Evolutionary conservation across 2,797 vertebrate genomes (phyloP), one percentile per base, ranked within the genome.

Genomic region (Parotocinclus haroldoi): DNA sequence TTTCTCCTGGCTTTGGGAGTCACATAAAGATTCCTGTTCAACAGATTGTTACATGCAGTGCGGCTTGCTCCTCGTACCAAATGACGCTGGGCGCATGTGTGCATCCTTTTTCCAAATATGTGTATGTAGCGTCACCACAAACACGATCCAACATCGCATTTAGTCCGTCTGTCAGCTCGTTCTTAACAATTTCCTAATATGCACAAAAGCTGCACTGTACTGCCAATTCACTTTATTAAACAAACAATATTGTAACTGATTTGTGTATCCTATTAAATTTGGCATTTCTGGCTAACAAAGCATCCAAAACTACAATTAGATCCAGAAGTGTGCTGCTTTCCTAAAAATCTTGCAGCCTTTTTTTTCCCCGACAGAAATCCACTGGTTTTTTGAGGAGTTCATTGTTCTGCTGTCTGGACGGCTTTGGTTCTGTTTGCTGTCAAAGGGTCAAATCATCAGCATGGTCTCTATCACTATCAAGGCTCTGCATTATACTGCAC

Each of bases 261-360:
- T 72, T 68, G 53, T 67, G 74, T 65, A 64, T 72, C 44, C 69
- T 70, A 57, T 69, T 67, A 40, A 44, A 54, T 71, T 59, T 64
- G 62, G 63, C 57, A 76, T 79, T 74, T 75, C 66, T 80, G 76
- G 70, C 18, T 80, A 73, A 76, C 83, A 78, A 81, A 78, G 45
- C 52, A 56, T 82, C 82, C 78, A 81, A 77, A 63, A 63, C 79
- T 67, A 85, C 82, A 86, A 82, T 83, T 58, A 49, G 1, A 64
- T 40, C 19, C 13, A 50, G 63, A 78, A 77, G 83, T 84, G 83
- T 74, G 55, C 66, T 57, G 72, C 12, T 19, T 75, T 72, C 82
- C 87, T 85, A 84, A 84, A 79, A 78, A 63, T 44, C 55, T 62
- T 49, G 36, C 51, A 27, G 46, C 66, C 66, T 67, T 45, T 55